Base-by-base conservation (phyloP, 2,113 vertebrate species). In the human region DNA sequence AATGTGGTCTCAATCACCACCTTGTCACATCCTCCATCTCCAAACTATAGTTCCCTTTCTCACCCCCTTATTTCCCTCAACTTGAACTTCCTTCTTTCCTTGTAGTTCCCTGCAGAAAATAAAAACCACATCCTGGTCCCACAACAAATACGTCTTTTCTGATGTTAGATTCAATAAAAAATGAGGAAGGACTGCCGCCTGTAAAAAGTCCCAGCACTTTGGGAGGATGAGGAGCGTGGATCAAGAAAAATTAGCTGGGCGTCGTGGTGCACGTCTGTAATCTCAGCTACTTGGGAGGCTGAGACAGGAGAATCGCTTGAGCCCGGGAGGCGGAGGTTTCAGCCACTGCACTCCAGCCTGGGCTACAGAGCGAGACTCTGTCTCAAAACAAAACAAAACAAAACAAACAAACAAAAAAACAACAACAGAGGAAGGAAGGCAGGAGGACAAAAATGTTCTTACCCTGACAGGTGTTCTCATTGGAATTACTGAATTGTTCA, bases 391-490 rank as follows among this genome's bases (percentile, higher is more conserved):
- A 64, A 64, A 14, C 27, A 12, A 61, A 59, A 61, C 23, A 27
- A 61, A 59, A 27, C 52, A 55, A 55, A 20, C 52, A 55, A 55
- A 55, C 18, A 6, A 55, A 30, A 61, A 61, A 64, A 64, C 43
- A 43, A 43, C 43, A 43, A 43, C 12, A 64, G 43, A 80, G 5
- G 27, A 32, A 59, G 32, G 22, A 27, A 45, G 18, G 70, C 13
- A 50, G 55, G 45, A 79, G 38, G 35, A 73, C 48, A 80, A 81
- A 16, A 59, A 9, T 13, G 32, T 72, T 61, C 93, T 96, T 95
- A 97, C 94, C 57, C 6, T 48, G 93, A 89, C 97, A 97, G 12
- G 66, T 93, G 73, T 98, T 93, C 45, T 59, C 87, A 6, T 0
- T 92, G 38, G 35, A 7, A 52, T 52, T 2, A 1, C 1, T 43